Evolutionary conservation across 2,888 invertebrate genomes (phyloP).

Genomic region (Lepidocyrtoides sp.): DNA sequence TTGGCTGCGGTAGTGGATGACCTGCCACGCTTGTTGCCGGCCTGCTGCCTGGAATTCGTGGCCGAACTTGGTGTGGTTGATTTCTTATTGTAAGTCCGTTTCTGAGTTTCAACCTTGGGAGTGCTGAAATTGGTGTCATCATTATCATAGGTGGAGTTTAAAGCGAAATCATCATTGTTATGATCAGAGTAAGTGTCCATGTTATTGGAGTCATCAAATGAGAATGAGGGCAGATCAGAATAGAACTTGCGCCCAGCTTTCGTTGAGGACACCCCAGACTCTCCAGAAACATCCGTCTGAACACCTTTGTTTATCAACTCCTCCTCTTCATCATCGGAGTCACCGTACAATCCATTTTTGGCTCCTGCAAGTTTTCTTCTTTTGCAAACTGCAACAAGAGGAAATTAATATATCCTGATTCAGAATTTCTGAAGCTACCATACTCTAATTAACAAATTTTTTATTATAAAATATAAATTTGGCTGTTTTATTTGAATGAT

Average conservation of each 20-base stretch:
- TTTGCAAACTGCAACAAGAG: slow-evolving; percentile 52
- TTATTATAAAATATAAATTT: too few species aligned
- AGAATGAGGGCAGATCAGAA: slow-evolving; percentile 50
- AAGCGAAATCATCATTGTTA: slow-evolving; percentile 74
- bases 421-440: too few species aligned
- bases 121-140: slow-evolving; percentile 63
- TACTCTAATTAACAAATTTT: too few species aligned
- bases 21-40: slow-evolving; percentile 40
- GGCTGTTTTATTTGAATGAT: too few species aligned
- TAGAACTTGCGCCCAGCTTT: slow-evolving; percentile 72
- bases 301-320: slow-evolving; percentile 70
- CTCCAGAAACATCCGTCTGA: slow-evolving; percentile 70
- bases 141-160: slow-evolving; percentile 61
- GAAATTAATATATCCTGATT: background rate
- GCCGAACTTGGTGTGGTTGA: slow-evolving; percentile 17
- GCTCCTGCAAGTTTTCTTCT: slow-evolving; percentile 60
- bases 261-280: slow-evolving; percentile 60
- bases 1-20: background rate
- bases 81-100: slow-evolving; percentile 35
- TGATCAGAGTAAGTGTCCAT: slow-evolving; percentile 78
- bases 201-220: slow-evolving; percentile 63
- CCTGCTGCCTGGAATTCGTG: slow-evolving; percentile 8
- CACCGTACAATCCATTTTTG: slow-evolving; percentile 60
- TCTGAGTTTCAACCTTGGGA: slow-evolving; percentile 44
- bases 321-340: slow-evolving; percentile 73